Conservation (phyloP, 1,140 invertebrate genomes). For the Leucophenga varia region DNA sequence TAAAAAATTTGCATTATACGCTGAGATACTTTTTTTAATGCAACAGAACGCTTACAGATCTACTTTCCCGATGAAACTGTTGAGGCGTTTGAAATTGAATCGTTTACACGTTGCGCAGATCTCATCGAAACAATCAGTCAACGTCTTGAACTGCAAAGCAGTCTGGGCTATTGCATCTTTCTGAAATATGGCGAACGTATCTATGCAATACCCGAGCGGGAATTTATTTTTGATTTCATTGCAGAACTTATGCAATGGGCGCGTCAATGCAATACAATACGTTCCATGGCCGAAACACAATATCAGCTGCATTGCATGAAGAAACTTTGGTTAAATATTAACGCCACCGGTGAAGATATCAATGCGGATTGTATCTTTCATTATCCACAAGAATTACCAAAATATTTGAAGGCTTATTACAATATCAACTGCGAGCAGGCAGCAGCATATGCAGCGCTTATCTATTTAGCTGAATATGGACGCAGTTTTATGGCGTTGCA, state of each 20-base stretch:
- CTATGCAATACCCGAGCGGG: slow-evolving; percentile 87
- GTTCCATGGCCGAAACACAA: slow-evolving; percentile 63
- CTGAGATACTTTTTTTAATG: neutral
- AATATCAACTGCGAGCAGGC: slow-evolving; percentile 80
- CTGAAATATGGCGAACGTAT: slow-evolving; percentile 87
- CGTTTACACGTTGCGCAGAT: slow-evolving; percentile 83
- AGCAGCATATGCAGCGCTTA: slow-evolving; percentile 73
- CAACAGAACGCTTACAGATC: slow-evolving; percentile 16
- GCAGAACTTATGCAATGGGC: slow-evolving; percentile 86
- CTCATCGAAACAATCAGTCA: slow-evolving; percentile 80
- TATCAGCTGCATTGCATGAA: slow-evolving; percentile 97
- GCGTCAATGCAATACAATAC: slow-evolving; percentile 72
- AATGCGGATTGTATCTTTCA: slow-evolving; percentile 94
- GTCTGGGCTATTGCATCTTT: slow-evolving; percentile 89
- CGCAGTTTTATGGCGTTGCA: slow-evolving; percentile 65
- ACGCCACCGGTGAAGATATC: slow-evolving; percentile 77
- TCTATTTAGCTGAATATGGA: slow-evolving; percentile 74
- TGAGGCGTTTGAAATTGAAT: slow-evolving; percentile 77
- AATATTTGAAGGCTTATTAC: slow-evolving; percentile 87
- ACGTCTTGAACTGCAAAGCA: slow-evolving; percentile 71
- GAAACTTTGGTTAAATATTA: slow-evolving; percentile 90
- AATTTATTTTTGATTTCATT: slow-evolving; percentile 96
- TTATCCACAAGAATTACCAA: slow-evolving; percentile 92
- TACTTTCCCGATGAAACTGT: slow-evolving; percentile 94
- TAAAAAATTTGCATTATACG: slow-evolving; percentile 40